These are phyloP conservation scores for Calliopsis andreniformis DNA, from an alignment of 1,140 invertebrate genomes.

Conservation along the genomic window DNA sequence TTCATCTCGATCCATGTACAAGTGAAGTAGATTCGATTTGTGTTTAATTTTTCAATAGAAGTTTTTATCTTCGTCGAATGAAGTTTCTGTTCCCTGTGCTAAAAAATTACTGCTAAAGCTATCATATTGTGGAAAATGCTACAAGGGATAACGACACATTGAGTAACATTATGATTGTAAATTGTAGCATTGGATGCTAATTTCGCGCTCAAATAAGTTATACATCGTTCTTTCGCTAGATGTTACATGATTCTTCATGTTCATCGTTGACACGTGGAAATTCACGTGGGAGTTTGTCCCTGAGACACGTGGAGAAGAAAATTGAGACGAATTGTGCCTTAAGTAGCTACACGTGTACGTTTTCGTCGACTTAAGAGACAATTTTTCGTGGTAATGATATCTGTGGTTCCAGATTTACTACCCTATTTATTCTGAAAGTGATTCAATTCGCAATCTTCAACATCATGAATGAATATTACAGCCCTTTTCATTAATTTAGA, in stretches of 20 bases:
- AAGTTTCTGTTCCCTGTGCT: too few species aligned
- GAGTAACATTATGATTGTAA: not conserved
- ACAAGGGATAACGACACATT: too few species aligned
- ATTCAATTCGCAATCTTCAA: too few species aligned
- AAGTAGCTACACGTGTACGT: not conserved
- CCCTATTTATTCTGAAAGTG: too few species aligned
- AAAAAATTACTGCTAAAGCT: too few species aligned
- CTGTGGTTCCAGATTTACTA: not conserved
- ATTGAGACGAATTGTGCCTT: conserved; percentile 8
- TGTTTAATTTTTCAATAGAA: too few species aligned
- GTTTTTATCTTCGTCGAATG: too few species aligned
- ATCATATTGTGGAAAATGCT: too few species aligned
- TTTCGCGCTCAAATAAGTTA: not conserved
- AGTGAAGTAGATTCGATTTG: too few species aligned
- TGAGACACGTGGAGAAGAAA: conserved; percentile 5
- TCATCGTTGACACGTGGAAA: conserved; percentile 1
- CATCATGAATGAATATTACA: too few species aligned
- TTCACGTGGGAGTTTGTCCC: not conserved
- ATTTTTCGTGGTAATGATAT: not conserved
- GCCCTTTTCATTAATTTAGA: too few species aligned
- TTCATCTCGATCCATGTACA: too few species aligned
- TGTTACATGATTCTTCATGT: not conserved
- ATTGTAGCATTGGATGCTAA: not conserved
- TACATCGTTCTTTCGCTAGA: not conserved
- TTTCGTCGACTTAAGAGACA: not conserved